Evolutionary conservation across 2,113 vertebrate genomes (phyloP).

Genomic region (Nyctibius bracteatus): DNA sequence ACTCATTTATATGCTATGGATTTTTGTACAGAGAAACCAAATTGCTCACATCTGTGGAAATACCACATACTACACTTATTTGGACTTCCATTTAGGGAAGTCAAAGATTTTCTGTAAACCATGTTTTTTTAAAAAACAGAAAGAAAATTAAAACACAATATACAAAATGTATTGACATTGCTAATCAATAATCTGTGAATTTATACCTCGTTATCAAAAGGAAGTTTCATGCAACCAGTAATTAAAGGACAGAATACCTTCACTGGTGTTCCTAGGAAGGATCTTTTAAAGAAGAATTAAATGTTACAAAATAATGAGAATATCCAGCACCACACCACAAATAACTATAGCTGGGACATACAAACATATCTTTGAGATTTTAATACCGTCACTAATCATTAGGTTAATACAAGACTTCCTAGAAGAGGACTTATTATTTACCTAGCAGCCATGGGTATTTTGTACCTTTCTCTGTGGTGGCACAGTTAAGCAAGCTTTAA

Average conservation of each 20-base stretch:
- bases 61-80: background rate
- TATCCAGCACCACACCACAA: background rate
- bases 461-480: background rate
- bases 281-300: background rate
- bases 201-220: slow-evolving; percentile 13
- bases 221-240: slow-evolving; percentile 19
- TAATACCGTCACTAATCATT: background rate
- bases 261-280: background rate
- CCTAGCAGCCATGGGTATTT: background rate
- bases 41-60: slow-evolving; percentile 49
- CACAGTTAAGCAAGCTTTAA: background rate
- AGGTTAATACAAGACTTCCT: background rate
- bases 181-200: background rate
- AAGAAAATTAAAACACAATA: background rate
- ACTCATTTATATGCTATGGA: slow-evolving; percentile 40
- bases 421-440: background rate
- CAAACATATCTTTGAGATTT: background rate
- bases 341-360: background rate
- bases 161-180: background rate
- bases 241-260: background rate
- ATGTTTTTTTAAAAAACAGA: background rate
- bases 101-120: slow-evolving; percentile 16
- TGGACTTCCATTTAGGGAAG: slow-evolving; percentile 21
- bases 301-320: background rate
- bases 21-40: slow-evolving; percentile 60